Evolutionary conservation across 2,113 vertebrate genomes (phyloP).

Genomic region (Catharus fuscescens): DNA sequence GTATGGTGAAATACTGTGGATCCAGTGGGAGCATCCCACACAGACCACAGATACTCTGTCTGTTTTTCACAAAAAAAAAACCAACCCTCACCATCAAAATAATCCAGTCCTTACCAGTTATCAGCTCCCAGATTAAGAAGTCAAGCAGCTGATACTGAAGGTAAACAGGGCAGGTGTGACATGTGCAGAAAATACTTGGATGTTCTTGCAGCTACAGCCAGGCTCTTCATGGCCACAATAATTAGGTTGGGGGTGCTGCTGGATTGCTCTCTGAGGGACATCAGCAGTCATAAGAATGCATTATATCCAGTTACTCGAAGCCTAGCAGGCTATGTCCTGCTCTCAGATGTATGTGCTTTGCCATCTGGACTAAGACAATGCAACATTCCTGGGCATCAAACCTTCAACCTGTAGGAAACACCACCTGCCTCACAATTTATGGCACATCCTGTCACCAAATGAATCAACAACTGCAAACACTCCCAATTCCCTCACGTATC

Average conservation of each 20-base stretch:
- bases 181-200: neutral
- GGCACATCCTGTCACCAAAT: neutral
- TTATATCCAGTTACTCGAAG: neutral
- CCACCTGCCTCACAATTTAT: neutral
- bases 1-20: neutral
- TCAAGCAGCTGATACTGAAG: neutral
- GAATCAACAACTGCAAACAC: neutral
- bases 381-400: neutral
- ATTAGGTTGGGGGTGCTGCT: neutral
- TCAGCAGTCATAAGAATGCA: neutral
- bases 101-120: neutral
- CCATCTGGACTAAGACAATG: neutral
- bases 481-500: neutral
- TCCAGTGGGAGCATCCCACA: fast-evolving
- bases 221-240: neutral
- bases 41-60: fast-evolving
- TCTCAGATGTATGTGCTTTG: neutral
- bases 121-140: neutral
- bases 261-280: neutral
- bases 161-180: neutral
- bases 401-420: neutral
- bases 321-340: neutral
- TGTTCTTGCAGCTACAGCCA: neutral
- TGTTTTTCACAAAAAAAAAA: neutral
- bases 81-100: neutral